Evolutionary conservation across 2,113 vertebrate genomes (phyloP), one percentile per base, ranked within the genome.

Genomic region (Apistogramma diplotaenia): DNA sequence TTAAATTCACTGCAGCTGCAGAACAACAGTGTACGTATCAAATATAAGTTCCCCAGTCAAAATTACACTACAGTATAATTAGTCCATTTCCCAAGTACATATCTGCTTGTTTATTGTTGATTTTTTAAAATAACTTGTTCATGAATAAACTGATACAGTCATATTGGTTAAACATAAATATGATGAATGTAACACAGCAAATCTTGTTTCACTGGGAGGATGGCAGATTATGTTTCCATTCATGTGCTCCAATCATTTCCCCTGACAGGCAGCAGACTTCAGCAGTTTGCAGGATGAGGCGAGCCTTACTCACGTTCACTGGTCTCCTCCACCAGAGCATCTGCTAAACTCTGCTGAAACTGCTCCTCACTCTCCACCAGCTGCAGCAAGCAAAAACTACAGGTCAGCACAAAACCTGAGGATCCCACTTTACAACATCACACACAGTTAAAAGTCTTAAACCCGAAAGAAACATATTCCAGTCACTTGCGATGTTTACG

Each of bases 361-460:
- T 91, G 84, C 81, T 95, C 94, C 79, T 96, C 94, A 16, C 76
- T 88, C 81, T 95, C 95, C 80, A 96, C 93, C 80, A 96, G 85
- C 95, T 96, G 82, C 5, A 84, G 53, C 46, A 40, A 61, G 67
- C 37, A 67, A 33, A 81, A 27, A 72, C 25, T 7, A 21, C 1
- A 35, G 29, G 23, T 82, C 56, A 92, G 65, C 57, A 82, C 49
- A 78, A 76, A 86, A 77, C 3, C 18, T 56, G 43, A 54, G 8
- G 10, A 31, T 49, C n/a, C 21, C 57, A 56, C 56, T 13, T 16
- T 19, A 49, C 23, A 67, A 11, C 8, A 21, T 33, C 54, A 70
- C 25, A 65, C 19, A 35, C 15, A 11, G 8, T 6, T 2, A 35
- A 13, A 27, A 37, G 23, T 56, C 23, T 4, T 29, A 59, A 55